A percentile compares a stretch with the other conserved stretches of the same genome.
phyloP scores from a whole-genome alignment of 2,797 vertebrate species.

The Poeciliopsis infans region DNA sequence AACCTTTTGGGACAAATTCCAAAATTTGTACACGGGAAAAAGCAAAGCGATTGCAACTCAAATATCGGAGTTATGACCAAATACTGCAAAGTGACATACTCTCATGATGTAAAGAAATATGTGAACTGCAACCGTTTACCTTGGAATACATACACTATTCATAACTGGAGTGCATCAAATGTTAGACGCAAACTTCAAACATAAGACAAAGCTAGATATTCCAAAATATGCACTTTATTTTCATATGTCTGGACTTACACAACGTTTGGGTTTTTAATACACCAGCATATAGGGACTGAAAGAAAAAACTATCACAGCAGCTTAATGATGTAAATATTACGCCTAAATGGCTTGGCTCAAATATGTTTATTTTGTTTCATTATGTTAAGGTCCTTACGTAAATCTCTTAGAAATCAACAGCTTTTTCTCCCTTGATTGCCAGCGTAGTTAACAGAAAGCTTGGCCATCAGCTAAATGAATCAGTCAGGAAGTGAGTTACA shows the following conservation, averaged over 20 bases:
- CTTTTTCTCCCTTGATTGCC: constrained; percentile 26
- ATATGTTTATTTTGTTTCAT: not conserved
- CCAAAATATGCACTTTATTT: not conserved
- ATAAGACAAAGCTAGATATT: not conserved
- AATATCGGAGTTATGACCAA: not conserved
- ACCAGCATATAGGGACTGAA: not conserved
- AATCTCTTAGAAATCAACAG: not conserved
- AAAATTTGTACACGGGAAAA: not conserved
- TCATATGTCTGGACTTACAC: not conserved
- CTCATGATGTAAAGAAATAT: not conserved
- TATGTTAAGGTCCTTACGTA: not conserved
- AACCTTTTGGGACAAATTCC: too few relatives aligned
- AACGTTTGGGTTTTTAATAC: not conserved
- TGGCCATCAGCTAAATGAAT: constrained; percentile 48
- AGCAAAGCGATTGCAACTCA: not conserved
- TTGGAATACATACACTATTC: not conserved
- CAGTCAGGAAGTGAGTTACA: constrained; percentile 62
- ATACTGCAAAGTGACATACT: not conserved
- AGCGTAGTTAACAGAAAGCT: constrained; percentile 31
- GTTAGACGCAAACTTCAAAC: not conserved
- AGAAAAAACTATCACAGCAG: not conserved
- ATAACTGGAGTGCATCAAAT: not conserved
- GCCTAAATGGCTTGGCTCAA: not conserved
- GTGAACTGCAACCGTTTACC: not conserved
- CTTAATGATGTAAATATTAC: not conserved